Base-by-base conservation (phyloP, 1,140 invertebrate genomes). In the Drosophila miranda region DNA sequence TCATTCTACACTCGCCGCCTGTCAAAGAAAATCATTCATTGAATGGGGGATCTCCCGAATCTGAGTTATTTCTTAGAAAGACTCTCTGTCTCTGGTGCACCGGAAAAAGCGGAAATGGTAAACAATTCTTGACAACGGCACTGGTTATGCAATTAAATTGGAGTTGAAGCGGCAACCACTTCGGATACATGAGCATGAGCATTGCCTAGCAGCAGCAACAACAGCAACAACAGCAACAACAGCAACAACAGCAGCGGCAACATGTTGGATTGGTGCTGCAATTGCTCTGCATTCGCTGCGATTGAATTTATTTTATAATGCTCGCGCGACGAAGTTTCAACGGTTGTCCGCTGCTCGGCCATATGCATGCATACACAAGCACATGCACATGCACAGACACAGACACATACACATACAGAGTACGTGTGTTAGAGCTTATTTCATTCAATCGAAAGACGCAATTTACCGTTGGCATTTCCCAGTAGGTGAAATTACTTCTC, bases 301-400 rank as follows among this genome's bases (percentile, higher is more conserved):
- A 87, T 86, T 87, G 82, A 87, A 86, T 86, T 81, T 78, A 86
- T 81, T 86, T 78, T 87, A 86, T 78, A 87, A 87, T 73, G 64
- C 82, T 67, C 54, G 23, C 23, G 72, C 78, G 55, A 52, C 81
- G 49, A 48, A 69, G 50, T 80, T 66, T 50, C 71, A 54, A 73
- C 66, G 71, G 59, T 82, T 81, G 78, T 78, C 68, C 72, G 42
- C 46, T 28, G 26, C 16, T 11, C 21, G 23, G 48, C 16, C 49
- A 51, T 51, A 44, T 30, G 21, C 46, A 23, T 13, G 30, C 28
- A 30, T 13, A 38, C 11, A 21, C 11, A 48, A 2, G 14, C 2
- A 42, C 21, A 43, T 1, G 9, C 16, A 6, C 44, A 44, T 19
- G 7, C 34, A 9, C 44, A 42, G n/a, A n/a, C 34, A 8, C 50